Percentiles rank a stretch among this genome's conserved stretches.
These are phyloP conservation scores for Tipula lateralis DNA, from an alignment of 2,888 invertebrate species.

Conservation along the genomic window DNA sequence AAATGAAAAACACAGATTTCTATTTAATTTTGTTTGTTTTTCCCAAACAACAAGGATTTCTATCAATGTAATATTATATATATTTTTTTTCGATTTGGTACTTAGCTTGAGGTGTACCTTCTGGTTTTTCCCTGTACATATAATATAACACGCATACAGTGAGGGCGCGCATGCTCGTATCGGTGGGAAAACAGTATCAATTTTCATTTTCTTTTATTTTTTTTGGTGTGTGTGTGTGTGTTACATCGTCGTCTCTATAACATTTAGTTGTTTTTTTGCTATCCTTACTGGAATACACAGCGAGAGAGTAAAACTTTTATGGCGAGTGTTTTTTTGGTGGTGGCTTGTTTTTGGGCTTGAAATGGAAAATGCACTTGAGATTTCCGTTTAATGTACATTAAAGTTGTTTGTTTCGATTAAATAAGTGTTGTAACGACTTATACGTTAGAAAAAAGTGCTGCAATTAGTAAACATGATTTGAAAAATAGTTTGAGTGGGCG, in stretches of 20 bases:
- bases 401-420: neutral
- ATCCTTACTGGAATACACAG: neutral
- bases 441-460: neutral
- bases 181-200: neutral
- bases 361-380: neutral
- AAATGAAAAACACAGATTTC: neutral
- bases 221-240: too few relatives aligned
- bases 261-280: neutral
- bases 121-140: neutral
- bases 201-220: neutral
- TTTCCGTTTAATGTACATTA: neutral
- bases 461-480: neutral
- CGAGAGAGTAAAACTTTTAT: neutral
- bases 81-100: neutral
- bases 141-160: neutral
- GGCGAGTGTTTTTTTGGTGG: neutral
- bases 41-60: neutral
- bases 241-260: neutral
- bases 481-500: neutral
- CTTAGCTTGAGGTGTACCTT: neutral
- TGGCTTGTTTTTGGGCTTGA: neutral
- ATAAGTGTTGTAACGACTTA: neutral
- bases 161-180: neutral
- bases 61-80: neutral
- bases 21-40: neutral